phyloP scores from a whole-genome alignment of 2,113 vertebrate genomes.

The human (Homo sapiens) region GRCh38 chr4:7683001-7683500 shows the following conservation, averaged over 20 bases:
- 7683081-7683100: not conserved
- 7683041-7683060: not conserved
- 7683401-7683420: not conserved
- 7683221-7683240: no score
- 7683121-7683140: not conserved
- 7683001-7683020: fast-evolving
- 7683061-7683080: not conserved
- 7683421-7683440: not conserved
- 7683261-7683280: not conserved
- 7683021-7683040: fast-evolving
- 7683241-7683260: fast-evolving
- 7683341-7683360: no score
- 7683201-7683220: fast-evolving
- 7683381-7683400: not conserved
- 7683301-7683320: no score
- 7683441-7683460: not conserved
- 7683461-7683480: not conserved
- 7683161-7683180: not conserved
- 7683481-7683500: fast-evolving
- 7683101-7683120: fast-evolving
- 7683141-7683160: not conserved
- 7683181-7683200: not conserved
- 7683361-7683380: no score
- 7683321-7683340: not conserved
- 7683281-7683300: no score